Evolutionary conservation across 92 coral and sea anemone species (phyloP).

Genomic region (Muricea muricata): DNA sequence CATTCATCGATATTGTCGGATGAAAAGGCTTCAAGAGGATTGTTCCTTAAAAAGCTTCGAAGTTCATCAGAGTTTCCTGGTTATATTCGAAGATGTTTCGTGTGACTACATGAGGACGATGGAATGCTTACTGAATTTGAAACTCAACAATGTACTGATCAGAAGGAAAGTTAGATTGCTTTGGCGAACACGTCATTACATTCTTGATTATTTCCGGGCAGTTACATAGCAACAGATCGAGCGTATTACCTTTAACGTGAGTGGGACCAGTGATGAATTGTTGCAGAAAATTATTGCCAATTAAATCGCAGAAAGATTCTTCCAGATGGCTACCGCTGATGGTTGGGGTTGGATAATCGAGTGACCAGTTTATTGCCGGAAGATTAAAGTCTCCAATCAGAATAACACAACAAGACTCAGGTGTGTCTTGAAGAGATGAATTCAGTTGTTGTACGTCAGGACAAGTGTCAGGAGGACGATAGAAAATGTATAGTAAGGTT

Average conservation of each 20-base stretch:
- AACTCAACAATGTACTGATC: conserved; percentile 63
- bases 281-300: too few relatives aligned
- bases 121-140: conserved; percentile 14
- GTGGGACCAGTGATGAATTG: too few relatives aligned
- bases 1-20: conserved; percentile 47
- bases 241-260: too few relatives aligned
- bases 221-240: too few relatives aligned
- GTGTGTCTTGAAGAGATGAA: conserved; percentile 36
- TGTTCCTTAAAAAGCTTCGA: conserved; percentile 1
- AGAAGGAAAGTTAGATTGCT: too few relatives aligned
- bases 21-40: conserved; percentile 25
- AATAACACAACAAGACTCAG: conserved; percentile 58
- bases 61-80: neutral
- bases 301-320: neutral
- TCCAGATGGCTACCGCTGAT: conserved; percentile 41
- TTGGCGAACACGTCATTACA: too few relatives aligned
- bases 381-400: too few relatives aligned
- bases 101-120: conserved; percentile 24
- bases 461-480: conserved; percentile 38
- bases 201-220: too few relatives aligned
- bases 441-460: conserved; percentile 44
- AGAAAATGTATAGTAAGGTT: conserved; percentile 28
- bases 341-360: conserved; percentile 40
- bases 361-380: conserved; percentile 64
- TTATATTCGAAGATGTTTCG: conserved; percentile 37